Base-by-base conservation (phyloP, 2,888 invertebrate species). In the Branchipolynoe longqiensis region DNA sequence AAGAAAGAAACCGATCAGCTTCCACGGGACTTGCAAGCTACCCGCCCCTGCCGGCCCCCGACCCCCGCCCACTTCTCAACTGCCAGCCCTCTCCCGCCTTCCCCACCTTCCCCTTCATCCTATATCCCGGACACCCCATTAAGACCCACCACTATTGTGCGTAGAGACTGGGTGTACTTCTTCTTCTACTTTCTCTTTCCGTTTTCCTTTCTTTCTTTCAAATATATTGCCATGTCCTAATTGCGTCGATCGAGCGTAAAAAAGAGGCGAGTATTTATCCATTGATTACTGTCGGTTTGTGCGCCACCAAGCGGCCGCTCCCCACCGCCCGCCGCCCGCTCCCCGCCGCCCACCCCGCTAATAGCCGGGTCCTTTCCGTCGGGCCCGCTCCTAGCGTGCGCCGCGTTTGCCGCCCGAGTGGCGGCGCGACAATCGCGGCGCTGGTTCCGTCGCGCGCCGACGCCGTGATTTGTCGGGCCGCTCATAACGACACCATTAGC, bases 241-340 rank as follows among this genome's bases (percentile, higher is more conserved):
- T 69, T 69, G 69, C 25, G 69, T 38, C 69, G 69, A 69, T 69
- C 22, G 69, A 69, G 69, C 69, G 69, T 33, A 69, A 69, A 33
- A 69, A 69, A 33, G n/a, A 69, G 36, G 33, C 69, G 1, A 38
- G 36, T 69, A 69, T 69, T 69, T 69, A 69, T 25, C 69, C 69
- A 69, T 69, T 69, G n/a, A 69, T 69, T 69, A 69, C 69, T n/a
- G 69, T 69, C 69, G 69, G 69, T 69, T 69, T 38, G 69, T 38
- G 36, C 38, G 36, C 69, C 14, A 48, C 48, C 48, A 48, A 8
- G 8, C 48, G 8, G 48, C 48, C 48, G 8, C n/a, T n/a, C n/a
- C n/a, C 48, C 48, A 12, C 18, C 18, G 18, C 18, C 62, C 31
- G n/a, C 62, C 2, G 28, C 62, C 62, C 0, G 22, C 69, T 36